Percentiles rank a stretch among this genome's conserved stretches.
phyloP scores from a whole-genome alignment of 2,888 invertebrate genomes.

The Agrochola lychnidis region DNA sequence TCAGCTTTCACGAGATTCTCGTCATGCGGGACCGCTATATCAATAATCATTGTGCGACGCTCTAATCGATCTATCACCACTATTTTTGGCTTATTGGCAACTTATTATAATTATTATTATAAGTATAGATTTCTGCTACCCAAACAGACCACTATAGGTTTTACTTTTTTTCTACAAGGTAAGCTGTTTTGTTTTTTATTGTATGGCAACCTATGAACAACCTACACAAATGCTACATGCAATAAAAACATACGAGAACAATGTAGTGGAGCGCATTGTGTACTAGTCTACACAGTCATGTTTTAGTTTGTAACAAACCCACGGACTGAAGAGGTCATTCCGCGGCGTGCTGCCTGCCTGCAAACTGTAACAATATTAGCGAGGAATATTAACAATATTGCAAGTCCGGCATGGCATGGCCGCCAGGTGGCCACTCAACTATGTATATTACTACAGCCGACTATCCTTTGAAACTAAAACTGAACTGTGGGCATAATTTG shows the following conservation, averaged over 20 bases:
- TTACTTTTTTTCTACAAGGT: not conserved
- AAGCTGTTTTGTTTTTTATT: not conserved
- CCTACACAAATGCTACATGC: constrained; percentile 3
- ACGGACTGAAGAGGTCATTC: constrained; percentile 34
- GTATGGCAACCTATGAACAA: not conserved
- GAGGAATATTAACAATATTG: constrained; percentile 66
- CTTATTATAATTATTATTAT: too few relatives aligned
- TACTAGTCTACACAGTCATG: constrained; percentile 20
- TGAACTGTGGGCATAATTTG: constrained; percentile 56
- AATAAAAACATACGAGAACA: constrained; percentile 37
- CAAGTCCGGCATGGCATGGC: constrained; percentile 38
- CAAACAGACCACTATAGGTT: not conserved
- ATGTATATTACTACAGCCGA: constrained; percentile 55
- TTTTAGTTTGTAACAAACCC: constrained; percentile 56
- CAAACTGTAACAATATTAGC: constrained; percentile 65
- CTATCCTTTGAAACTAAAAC: constrained; percentile 63
- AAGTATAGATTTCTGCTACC: not conserved
- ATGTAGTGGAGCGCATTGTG: constrained; percentile 15
- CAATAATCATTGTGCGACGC: too few relatives aligned
- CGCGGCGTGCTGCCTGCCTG: constrained; percentile 32
- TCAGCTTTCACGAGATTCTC: too few relatives aligned
- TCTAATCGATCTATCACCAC: too few relatives aligned
- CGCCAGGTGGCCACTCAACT: constrained; percentile 53
- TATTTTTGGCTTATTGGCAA: too few relatives aligned
- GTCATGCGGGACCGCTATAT: too few relatives aligned